Evolutionary conservation across 2,888 invertebrate genomes (phyloP).

Genomic region (Campoletis raptor): DNA sequence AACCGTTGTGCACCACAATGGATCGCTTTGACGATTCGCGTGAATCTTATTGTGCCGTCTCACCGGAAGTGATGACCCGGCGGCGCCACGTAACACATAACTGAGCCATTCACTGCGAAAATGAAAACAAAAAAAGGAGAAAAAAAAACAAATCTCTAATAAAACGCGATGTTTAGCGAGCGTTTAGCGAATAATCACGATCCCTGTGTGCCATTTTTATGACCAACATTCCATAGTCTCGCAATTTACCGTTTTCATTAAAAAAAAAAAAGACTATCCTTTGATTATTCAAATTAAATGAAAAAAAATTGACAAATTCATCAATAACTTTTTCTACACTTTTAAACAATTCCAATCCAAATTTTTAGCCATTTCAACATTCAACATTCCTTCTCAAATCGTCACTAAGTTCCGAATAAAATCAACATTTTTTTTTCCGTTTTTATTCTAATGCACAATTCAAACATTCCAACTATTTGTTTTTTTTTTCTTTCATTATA

Average conservation of each 20-base stretch:
- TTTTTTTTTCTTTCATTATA: neutral
- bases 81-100: slow-evolving; percentile 49
- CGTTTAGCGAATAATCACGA: slow-evolving; percentile 39
- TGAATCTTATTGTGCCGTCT: slow-evolving; percentile 53
- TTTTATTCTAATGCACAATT: slow-evolving; percentile 23
- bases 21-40: slow-evolving; percentile 49
- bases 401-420: neutral
- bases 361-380: neutral
- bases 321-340: neutral
- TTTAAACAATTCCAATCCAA: neutral
- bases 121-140: slow-evolving; percentile 3
- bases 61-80: slow-evolving; percentile 45
- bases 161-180: slow-evolving; percentile 13
- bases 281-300: neutral
- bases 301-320: neutral
- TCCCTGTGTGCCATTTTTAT: slow-evolving; percentile 61
- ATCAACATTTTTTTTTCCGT: neutral
- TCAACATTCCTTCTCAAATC: neutral
- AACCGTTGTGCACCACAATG: slow-evolving; percentile 33
- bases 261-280: neutral
- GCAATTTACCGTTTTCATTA: neutral
- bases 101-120: slow-evolving; percentile 53
- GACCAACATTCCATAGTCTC: slow-evolving; percentile 44
- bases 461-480: slow-evolving; percentile 4
- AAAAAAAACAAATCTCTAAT: slow-evolving; percentile 11